A percentile compares a stretch with the other conserved stretches of the same genome.
These are phyloP conservation scores for Zaprionus africanus DNA, from an alignment of 1,140 invertebrate species.

Conservation along the genomic window DNA sequence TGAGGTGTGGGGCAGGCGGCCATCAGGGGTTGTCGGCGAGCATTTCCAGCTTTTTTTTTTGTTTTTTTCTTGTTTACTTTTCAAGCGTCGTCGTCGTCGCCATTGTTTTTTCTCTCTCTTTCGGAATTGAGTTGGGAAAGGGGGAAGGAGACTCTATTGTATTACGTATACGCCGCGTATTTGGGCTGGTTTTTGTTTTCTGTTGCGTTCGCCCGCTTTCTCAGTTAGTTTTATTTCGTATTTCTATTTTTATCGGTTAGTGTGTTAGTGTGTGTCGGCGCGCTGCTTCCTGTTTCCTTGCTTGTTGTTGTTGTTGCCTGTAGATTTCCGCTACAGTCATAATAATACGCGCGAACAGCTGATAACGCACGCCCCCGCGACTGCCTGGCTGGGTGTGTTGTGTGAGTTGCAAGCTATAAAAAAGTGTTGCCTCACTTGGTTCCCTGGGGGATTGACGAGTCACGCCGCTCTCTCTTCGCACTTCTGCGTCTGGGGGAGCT, in stretches of 20 bases:
- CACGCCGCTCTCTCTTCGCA: too few relatives aligned
- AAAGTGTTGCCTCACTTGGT: constrained; percentile 41
- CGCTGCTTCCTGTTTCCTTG: constrained; percentile 29
- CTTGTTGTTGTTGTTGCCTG: constrained; percentile 34
- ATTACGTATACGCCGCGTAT: constrained; percentile 35
- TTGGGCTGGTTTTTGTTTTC: constrained; percentile 37
- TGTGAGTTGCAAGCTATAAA: constrained; percentile 32
- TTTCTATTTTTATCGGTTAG: constrained; percentile 69
- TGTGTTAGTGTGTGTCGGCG: constrained; percentile 55
- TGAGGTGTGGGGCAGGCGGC: not conserved
- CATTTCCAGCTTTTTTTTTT: constrained; percentile 8
- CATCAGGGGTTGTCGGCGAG: not conserved
- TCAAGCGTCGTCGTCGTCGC: constrained; percentile 51
- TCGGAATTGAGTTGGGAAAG: not conserved
- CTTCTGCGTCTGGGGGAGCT: not conserved
- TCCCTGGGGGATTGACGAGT: too few relatives aligned
- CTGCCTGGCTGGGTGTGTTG: not conserved
- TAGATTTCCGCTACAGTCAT: constrained; percentile 71
- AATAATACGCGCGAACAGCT: constrained; percentile 66
- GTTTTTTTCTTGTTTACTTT: constrained; percentile 47
- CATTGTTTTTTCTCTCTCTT: constrained; percentile 46
- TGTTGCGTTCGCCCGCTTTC: constrained; percentile 33
- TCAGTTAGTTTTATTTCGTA: constrained; percentile 35
- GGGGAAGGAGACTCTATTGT: constrained; percentile 4
- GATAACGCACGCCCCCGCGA: constrained; percentile 53